Evolutionary conservation across 2,888 invertebrate genomes (phyloP), one percentile per base, ranked within the genome.

Genomic region (Acanthosoma haemorrhoidale): DNA sequence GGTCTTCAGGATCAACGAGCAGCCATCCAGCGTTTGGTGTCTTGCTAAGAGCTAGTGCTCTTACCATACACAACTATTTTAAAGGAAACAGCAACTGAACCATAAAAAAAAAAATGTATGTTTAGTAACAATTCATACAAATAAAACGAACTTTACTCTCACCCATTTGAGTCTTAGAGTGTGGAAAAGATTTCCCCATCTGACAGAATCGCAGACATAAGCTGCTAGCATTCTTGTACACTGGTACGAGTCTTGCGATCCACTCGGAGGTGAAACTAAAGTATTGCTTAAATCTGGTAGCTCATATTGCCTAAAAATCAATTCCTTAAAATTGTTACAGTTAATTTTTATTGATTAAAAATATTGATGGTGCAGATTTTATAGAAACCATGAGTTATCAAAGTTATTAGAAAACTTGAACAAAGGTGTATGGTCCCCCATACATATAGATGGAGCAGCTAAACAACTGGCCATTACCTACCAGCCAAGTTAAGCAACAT

Each of bases 111-210:
- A 36, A 36, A 11, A 36, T 36, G 36, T 9, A 6, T 9, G 11
- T 36, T 36, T 59, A n/a, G 2, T 13, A 15, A 18, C 9, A 25
- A 2, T 38, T 63, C 5, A 39, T 2, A 2, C 9, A 8, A 51
- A 11, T 51, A 11, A 15, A 16, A 36, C 11, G 36, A 36, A 31
- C 9, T 32, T 59, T 11, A 32, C 16, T 21, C 58, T 63, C 43
- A 71, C 71, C 73, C 73, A 73, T 25, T 69, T 67, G 15, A 73
- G 68, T 15, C 73, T 39, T 18, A 73, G 58, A 13, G 72, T 69
- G 64, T 71, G 70, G 39, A 73, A 73, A 18, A 72, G 38, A 59
- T 73, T 73, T 11, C 73, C 69, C 71, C 72, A 73, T 25, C 73
- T 38, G n/a, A 73, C 68, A 5, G 73, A 60, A 63, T 73, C 71